Conservation (phyloP, 2,113 vertebrate species). For the Crotalus helleri region DNA sequence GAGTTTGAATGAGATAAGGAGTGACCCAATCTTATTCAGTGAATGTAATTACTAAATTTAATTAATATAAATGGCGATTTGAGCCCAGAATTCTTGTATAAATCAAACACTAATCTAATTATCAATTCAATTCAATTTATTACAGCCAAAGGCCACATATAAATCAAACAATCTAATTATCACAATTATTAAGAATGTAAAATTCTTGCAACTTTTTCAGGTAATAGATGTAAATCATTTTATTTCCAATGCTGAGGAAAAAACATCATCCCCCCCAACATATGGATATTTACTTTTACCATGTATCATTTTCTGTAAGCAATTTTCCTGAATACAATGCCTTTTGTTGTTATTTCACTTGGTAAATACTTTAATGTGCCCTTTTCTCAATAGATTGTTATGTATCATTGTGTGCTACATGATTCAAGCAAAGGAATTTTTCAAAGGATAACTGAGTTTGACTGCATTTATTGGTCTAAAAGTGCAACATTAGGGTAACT, state of each 20-base stretch:
- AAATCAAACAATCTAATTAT: background rate
- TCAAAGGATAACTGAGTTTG: background rate
- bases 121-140: background rate
- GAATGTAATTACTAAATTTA: background rate
- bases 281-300: background rate
- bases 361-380: background rate
- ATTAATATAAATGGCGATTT: background rate
- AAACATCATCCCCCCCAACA: accelerated
- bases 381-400: background rate
- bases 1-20: background rate
- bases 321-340: background rate
- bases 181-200: background rate
- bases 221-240: background rate
- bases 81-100: background rate
- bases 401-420: background rate
- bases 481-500: background rate
- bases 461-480: background rate
- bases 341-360: background rate
- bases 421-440: background rate
- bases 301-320: background rate
- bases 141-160: no score
- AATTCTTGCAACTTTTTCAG: background rate
- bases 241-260: background rate
- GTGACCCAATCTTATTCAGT: background rate
- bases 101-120: background rate